Evolutionary conservation across 2,797 vertebrate genomes (phyloP).

Genomic region (Austrolebias charrua): DNA sequence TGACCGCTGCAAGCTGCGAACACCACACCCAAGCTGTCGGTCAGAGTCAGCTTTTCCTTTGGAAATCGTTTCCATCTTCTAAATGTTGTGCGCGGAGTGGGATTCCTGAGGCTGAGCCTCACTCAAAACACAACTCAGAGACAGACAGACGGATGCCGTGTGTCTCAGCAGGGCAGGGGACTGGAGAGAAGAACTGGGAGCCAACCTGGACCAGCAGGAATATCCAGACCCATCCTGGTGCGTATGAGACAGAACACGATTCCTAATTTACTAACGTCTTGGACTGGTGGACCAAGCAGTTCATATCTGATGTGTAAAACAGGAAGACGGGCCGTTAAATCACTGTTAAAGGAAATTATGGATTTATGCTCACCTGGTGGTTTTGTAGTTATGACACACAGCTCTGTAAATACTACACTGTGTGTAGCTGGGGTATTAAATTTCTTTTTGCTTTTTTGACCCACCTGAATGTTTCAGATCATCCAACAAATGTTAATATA

Average conservation of each 20-base stretch:
- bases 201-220: constrained; percentile 31
- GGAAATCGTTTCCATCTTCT: constrained; percentile 18
- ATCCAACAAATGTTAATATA: too few relatives aligned
- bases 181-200: constrained; percentile 34
- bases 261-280: neutral
- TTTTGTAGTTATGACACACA: too few relatives aligned
- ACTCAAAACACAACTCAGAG: neutral
- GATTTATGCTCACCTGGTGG: too few relatives aligned
- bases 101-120: constrained; percentile 15
- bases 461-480: too few relatives aligned
- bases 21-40: constrained; percentile 45
- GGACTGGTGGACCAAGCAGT: neutral
- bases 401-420: too few relatives aligned
- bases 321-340: too few relatives aligned
- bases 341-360: too few relatives aligned
- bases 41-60: constrained; percentile 3
- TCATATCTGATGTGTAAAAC: neutral
- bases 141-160: constrained; percentile 24
- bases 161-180: constrained; percentile 63
- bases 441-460: too few relatives aligned
- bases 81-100: neutral
- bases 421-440: too few relatives aligned
- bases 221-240: constrained; percentile 67
- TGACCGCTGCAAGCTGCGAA: constrained; percentile 49
- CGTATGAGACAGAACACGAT: constrained; percentile 38